Percentiles rank a stretch among this genome's conserved stretches.
Conservation (phyloP, 1,140 invertebrate genomes). For the Bombus difficillimus region DNA sequence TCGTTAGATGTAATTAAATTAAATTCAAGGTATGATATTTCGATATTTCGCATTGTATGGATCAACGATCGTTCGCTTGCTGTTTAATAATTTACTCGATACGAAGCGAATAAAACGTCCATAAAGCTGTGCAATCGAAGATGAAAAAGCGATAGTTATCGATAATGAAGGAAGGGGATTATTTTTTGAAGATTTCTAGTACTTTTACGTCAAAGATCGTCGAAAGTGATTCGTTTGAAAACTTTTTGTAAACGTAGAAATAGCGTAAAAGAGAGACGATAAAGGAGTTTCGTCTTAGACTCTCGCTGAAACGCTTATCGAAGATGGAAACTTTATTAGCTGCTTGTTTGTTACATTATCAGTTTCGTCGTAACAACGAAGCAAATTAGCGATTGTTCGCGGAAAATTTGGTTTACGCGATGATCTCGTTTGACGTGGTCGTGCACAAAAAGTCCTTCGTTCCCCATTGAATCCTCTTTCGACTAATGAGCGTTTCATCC, state of each 20-base stretch:
- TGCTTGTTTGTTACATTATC: background rate
- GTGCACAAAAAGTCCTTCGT: background rate
- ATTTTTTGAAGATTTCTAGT: too few relatives aligned
- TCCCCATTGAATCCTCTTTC: conserved; percentile 29
- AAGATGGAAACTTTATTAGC: background rate
- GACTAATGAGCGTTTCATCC: conserved; percentile 49
- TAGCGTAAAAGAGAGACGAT: background rate
- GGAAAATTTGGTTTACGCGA: background rate
- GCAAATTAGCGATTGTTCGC: conserved; percentile 34
- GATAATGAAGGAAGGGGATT: too few relatives aligned
- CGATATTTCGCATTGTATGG: too few relatives aligned
- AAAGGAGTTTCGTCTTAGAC: background rate
- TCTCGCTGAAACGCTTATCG: background rate
- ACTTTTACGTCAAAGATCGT: background rate
- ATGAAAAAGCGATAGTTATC: too few relatives aligned
- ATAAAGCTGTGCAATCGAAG: too few relatives aligned
- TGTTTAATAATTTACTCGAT: too few relatives aligned
- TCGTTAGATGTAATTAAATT: too few relatives aligned
- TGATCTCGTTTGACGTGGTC: background rate
- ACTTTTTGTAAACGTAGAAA: background rate
- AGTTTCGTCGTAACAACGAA: background rate
- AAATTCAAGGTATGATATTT: too few relatives aligned
- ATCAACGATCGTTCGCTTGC: too few relatives aligned
- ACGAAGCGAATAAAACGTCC: too few relatives aligned
- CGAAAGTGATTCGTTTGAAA: background rate